Base-by-base conservation (phyloP, 2,113 vertebrate genomes). In the Bolborhynchus lineola region DNA sequence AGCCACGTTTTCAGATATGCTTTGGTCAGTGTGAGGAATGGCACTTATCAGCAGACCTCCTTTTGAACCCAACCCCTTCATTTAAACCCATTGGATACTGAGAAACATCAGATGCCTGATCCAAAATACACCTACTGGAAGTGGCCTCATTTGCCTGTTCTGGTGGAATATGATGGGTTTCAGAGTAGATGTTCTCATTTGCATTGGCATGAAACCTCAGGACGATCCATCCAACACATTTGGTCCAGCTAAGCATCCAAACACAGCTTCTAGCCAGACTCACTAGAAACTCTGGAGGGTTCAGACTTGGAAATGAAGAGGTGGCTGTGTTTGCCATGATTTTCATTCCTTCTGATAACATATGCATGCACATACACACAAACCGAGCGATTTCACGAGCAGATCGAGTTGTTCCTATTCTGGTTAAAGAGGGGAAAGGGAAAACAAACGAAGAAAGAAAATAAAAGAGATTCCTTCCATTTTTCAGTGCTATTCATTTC, bases 1-100 rank as follows among this genome's bases (percentile, higher is more conserved):
- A 67, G 35, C 16, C 46, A 14, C 0, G 0, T 65, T 65, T 70
- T 35, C 33, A 50, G 52, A 7, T 13, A 9, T 0, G 1, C 47
- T 87, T 50, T 31, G 10, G 7, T 21, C 62, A 18, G 21, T 9
- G 8, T 13, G 50, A 84, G 6, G 60, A 39, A 11, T 31, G 46
- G 21, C 41, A 6, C 42, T 50, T 68, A 39, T 11, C 53, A 80
- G 4, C 23, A 91, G n/a, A 39, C 2, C 33, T 55, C 9, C 46
- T 67, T 42, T 31, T 14, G 57, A 75, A 39, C 16, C 39, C 65
- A 70, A 35, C 21, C 17, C 68, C 64, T 84, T 46, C 16, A 49
- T 59, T 53, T 46, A 90, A 88, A 72, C 11, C 13, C 53, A 24
- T 1, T 9, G n/a, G 42, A 24, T 0, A 2, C 47, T 28, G 64